phyloP scores from a whole-genome alignment of 2,797 vertebrate genomes.

The Gallinago nigripennis region DNA sequence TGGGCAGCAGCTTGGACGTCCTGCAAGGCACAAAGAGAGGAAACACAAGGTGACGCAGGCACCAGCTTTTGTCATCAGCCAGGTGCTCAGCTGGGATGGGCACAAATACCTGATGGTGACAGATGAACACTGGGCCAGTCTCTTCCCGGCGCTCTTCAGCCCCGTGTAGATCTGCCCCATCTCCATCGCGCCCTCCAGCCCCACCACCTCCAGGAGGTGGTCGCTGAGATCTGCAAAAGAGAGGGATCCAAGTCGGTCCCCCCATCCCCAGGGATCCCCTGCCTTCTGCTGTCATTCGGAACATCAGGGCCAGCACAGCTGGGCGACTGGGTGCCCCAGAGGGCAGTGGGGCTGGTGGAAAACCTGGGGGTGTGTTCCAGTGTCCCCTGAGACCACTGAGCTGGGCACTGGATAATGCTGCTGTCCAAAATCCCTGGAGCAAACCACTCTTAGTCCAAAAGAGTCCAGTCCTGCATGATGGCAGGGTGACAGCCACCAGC shows the following conservation, averaged over 20 bases:
- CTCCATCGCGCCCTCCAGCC: conserved; percentile 94
- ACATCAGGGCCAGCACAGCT: no score
- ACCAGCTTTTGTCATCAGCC: accelerated
- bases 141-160: conserved; percentile 91
- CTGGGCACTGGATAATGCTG: background rate
- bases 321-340: background rate
- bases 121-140: conserved; percentile 89
- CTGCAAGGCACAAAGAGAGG: conserved; percentile 65
- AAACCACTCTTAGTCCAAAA: background rate
- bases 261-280: accelerated
- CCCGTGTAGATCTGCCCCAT: conserved; percentile 99
- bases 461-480: accelerated
- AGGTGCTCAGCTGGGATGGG: accelerated
- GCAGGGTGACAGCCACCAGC: background rate
- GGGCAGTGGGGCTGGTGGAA: background rate
- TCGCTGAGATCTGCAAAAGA: conserved; percentile 75
- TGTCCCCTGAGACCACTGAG: background rate
- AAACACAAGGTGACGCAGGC: accelerated
- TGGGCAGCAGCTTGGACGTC: conserved; percentile 90
- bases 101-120: conserved; percentile 89
- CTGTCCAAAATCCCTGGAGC: background rate
- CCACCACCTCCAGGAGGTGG: conserved; percentile 86
- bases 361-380: accelerated
- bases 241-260: accelerated
- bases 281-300: accelerated